Evolutionary conservation across 2,113 vertebrate genomes (phyloP).

Genomic region (Sus scrofa): DNA sequence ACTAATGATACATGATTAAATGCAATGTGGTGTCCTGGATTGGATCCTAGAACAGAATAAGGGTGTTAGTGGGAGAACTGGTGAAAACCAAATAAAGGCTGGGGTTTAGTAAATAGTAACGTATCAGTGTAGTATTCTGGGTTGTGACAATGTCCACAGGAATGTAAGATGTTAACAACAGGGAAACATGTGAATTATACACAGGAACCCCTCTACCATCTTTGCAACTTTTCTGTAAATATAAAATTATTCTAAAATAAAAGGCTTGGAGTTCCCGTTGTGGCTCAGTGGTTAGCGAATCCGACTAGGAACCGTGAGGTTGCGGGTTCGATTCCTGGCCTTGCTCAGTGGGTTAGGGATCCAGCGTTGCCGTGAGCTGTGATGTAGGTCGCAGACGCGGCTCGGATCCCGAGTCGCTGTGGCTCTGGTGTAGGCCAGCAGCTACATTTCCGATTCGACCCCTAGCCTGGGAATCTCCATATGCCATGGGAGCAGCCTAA

Average conservation of each 20-base stretch:
- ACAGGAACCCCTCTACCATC: not conserved
- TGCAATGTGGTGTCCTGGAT: not conserved
- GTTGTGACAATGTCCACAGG: not conserved
- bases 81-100: slow-evolving; percentile 19
- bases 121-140: not conserved
- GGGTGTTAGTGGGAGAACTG: not conserved
- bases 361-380: too few relatives aligned
- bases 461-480: too few relatives aligned
- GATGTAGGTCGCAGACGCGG: too few relatives aligned
- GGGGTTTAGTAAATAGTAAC: not conserved
- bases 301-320: too few relatives aligned
- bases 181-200: not conserved
- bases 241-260: slow-evolving; percentile 8
- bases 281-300: too few relatives aligned
- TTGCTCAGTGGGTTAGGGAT: too few relatives aligned
- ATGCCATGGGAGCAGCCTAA: too few relatives aligned
- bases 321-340: too few relatives aligned
- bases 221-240: slow-evolving; percentile 19
- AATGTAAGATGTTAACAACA: not conserved
- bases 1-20: not conserved
- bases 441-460: too few relatives aligned
- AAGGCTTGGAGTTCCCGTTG: too few relatives aligned
- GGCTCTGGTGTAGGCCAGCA: too few relatives aligned
- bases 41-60: not conserved
- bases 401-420: too few relatives aligned